Conservation (phyloP, 35 echinoderm and acorn worm species). For the Lytechinus variegatus region DNA sequence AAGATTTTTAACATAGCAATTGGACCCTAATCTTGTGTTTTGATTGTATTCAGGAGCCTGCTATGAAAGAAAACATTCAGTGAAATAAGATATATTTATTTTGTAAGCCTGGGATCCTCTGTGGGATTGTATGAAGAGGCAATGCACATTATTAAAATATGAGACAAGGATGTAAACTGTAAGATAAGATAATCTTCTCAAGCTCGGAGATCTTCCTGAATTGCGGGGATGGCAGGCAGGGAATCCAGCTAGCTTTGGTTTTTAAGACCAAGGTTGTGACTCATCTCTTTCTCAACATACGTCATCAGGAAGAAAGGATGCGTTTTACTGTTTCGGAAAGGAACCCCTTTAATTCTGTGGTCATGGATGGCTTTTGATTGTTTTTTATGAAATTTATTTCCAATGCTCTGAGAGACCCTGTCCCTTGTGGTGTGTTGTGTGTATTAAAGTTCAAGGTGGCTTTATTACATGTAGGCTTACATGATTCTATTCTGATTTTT, state of each 20-base stretch:
- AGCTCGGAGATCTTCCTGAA: not conserved
- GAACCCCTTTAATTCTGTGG: not conserved
- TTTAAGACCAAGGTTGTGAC: not conserved
- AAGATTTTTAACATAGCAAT: no score
- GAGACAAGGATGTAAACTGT: not conserved
- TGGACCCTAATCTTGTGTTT: no score
- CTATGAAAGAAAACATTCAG: not conserved
- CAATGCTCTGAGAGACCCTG: no score
- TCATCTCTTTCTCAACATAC: not conserved
- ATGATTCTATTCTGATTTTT: no score
- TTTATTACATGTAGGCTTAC: no score
- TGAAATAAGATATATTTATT: not conserved
- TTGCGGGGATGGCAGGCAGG: not conserved
- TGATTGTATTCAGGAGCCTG: no score
- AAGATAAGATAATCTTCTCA: not conserved
- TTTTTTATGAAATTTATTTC: no score
- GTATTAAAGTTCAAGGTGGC: no score
- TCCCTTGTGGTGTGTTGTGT: no score
- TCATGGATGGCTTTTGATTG: not conserved
- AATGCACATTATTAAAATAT: not conserved
- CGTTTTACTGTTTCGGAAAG: not conserved
- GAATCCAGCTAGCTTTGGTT: not conserved
- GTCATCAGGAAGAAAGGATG: not conserved
- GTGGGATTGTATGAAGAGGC: not conserved
- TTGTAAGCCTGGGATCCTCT: not conserved